These are phyloP conservation scores for Automeris io DNA, from an alignment of 2,888 invertebrate genomes.

Conservation along the genomic window DNA sequence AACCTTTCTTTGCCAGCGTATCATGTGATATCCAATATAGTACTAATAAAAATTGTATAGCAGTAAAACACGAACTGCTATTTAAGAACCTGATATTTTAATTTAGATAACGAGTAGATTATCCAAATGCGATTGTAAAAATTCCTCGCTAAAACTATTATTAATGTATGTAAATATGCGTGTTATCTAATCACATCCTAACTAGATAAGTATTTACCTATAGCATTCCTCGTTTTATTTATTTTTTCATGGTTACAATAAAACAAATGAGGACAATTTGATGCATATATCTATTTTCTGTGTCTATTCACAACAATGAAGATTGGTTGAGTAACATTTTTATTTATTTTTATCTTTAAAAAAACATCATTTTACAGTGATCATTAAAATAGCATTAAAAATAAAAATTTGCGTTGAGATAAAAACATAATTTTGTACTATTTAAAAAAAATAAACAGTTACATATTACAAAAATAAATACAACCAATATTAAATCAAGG, in stretches of 20 bases:
- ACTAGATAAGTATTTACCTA: constrained; percentile 1
- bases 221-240: constrained; percentile 1
- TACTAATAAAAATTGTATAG: no score
- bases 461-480: constrained; percentile 3
- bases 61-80: no score
- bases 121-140: background rate
- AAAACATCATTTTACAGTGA: no score
- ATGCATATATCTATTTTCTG: background rate
- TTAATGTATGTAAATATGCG: background rate
- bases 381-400: no score
- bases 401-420: no score
- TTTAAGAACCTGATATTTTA: background rate
- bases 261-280: background rate
- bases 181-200: background rate
- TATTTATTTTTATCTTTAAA: no score
- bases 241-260: background rate
- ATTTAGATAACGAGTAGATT: background rate
- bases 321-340: no score
- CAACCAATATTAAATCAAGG: background rate
- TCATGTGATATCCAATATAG: no score
- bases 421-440: no score
- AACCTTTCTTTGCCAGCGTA: no score
- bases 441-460: background rate
- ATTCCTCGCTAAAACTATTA: constrained; percentile 1
- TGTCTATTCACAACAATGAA: no score